Base-by-base conservation (phyloP, 2,797 vertebrate genomes). In the Enteromius trimaculatus region DNA sequence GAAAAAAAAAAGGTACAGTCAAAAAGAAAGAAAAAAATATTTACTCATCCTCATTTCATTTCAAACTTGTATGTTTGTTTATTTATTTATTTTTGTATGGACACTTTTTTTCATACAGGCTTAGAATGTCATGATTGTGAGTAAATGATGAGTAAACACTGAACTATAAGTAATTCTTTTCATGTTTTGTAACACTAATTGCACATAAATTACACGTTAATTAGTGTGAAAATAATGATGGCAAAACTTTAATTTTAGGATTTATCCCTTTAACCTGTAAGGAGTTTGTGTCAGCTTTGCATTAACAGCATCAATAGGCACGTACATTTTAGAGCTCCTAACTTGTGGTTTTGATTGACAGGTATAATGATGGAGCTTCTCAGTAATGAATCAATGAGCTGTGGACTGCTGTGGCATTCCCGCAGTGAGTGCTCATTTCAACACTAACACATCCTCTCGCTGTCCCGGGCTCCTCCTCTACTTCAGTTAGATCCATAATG, bases 271-370 rank as follows among this genome's bases (percentile, higher is more conserved):
- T 58, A 39, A 60, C 53, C 34, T 26, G 72, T 26, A 76, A 39
- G n/a, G 19, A 74, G 10, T 29, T 34, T 74, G 71, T 74, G 3
- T n/a, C 7, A n/a, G 74, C 14, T 60, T 76, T 60, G 34, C 34
- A 39, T 64, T 37, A 74, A 51, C 55, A 74, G 3, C 14, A 65
- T 49, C 58, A 64, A 11, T 26, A 26, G 16, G 29, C 58, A 39
- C 3, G 1, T 13, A 58, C 68, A 49, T 79, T 47, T 69, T 47
- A 78, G 69, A 84, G 80, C 53, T 78, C 47, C 8, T 53, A n/a
- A 85, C 60, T 75, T 42, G 80, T 83, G 44, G 44, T 65, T 34
- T 23, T 55, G 65, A 51, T 81, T 84, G 86, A 83, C 86, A 86
- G 21, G 13, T 11, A 10, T 60, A 71, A 78, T 78, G 65, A 77